Percentiles rank a stretch among this genome's conserved stretches.
phyloP scores from a whole-genome alignment of 2,797 vertebrate genomes.

The Trematomus bernacchii region DNA sequence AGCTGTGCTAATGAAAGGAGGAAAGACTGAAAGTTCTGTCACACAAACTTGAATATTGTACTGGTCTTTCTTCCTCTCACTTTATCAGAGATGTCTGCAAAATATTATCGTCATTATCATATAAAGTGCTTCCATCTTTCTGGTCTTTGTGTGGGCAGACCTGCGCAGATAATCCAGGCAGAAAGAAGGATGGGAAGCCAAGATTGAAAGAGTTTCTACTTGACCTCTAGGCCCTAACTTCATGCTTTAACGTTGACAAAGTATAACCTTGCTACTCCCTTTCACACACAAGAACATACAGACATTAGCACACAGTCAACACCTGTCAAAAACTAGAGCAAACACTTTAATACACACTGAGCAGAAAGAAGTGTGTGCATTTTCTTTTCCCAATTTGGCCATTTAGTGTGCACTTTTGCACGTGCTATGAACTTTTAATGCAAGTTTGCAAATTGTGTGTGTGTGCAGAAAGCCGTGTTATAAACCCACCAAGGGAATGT shows the following conservation, averaged over 20 bases:
- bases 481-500: conserved; percentile 40
- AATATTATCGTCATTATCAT: conserved; percentile 11
- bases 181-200: conserved; percentile 20
- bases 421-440: conserved; percentile 18
- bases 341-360: not conserved
- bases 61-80: not conserved
- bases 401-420: conserved; percentile 1
- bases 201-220: conserved; percentile 25
- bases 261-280: conserved; percentile 16
- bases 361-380: not conserved
- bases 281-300: not conserved
- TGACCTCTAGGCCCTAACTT: not conserved
- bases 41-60: not conserved
- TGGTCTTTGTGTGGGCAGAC: conserved; percentile 1
- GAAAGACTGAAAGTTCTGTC: not conserved
- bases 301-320: not conserved
- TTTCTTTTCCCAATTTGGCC: not conserved
- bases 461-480: conserved; percentile 25
- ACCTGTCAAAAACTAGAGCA: conserved; percentile 9
- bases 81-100: not conserved
- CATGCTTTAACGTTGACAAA: conserved; percentile 21
- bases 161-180: conserved; percentile 10
- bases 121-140: conserved; percentile 5
- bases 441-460: not conserved
- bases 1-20: not conserved